Conservation (phyloP, 2,888 invertebrate genomes). For the Drosophila robusta region DNA sequence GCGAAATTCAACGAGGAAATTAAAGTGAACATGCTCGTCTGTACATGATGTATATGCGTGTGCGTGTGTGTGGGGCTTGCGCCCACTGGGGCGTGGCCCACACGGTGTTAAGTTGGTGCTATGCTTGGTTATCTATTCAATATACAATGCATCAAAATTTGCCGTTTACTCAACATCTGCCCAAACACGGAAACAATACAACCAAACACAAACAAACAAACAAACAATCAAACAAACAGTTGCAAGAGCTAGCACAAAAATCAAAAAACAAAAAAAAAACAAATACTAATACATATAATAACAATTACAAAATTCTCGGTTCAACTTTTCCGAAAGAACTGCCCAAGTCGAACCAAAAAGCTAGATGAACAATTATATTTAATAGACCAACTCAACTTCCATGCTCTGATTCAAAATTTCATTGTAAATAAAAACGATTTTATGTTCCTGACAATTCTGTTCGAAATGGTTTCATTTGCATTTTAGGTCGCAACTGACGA, state of each 20-base stretch:
- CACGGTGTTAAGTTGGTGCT: background rate
- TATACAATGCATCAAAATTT: conserved; percentile 12
- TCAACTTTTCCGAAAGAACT: conserved; percentile 7
- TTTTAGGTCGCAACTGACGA: too few relatives aligned
- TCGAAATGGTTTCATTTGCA: too few relatives aligned
- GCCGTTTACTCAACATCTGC: conserved; percentile 1
- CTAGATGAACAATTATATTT: conserved; percentile 7
- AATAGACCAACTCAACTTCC: conserved; percentile 1
- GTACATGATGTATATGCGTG: background rate
- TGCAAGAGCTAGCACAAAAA: conserved; percentile 1
- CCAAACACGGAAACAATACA: background rate
- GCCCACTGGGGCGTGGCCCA: background rate
- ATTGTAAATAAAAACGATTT: conserved; percentile 24
- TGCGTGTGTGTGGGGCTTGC: conserved; percentile 1
- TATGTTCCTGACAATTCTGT: background rate
- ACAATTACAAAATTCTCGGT: conserved; percentile 10
- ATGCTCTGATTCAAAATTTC: conserved; percentile 20
- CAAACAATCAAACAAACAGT: background rate
- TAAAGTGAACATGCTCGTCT: background rate
- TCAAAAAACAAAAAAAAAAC: background rate
- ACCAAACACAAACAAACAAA: too few relatives aligned
- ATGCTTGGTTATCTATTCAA: conserved; percentile 1
- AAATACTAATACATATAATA: background rate
- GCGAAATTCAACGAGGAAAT: conserved; percentile 26
- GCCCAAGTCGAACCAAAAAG: conserved; percentile 14